A percentile compares a stretch with the other conserved stretches of the same genome.
Evolutionary conservation across 1,140 invertebrate genomes (phyloP).

Genomic region (Drosophila sucinea): DNA sequence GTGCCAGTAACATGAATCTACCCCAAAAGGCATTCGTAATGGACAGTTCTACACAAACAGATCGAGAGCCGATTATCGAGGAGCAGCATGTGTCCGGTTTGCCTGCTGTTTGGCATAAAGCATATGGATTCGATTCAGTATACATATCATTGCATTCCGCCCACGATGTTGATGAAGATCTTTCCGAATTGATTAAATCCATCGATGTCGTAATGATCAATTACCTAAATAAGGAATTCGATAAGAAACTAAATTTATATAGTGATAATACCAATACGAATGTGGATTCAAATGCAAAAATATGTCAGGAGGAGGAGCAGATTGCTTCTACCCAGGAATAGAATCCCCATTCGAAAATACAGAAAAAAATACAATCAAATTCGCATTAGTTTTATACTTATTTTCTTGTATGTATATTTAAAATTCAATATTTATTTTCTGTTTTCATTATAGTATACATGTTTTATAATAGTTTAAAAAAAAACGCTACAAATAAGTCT

Average conservation of each 20-base stretch:
- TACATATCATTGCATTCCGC: not conserved
- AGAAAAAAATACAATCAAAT: not conserved
- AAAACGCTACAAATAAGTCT: constrained; percentile 34
- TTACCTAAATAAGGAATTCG: not conserved
- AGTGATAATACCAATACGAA: no score
- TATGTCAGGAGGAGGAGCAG: no score
- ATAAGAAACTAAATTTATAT: no score
- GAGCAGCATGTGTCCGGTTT: not conserved
- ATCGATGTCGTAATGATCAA: not conserved
- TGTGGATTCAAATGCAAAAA: no score
- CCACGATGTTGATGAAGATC: not conserved
- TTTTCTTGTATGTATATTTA: constrained; percentile 74
- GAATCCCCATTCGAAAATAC: not conserved
- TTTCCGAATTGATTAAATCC: not conserved
- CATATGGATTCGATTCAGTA: not conserved
- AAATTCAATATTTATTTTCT: constrained; percentile 66
- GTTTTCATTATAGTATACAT: constrained; percentile 67
- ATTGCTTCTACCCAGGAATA: no score
- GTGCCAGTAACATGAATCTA: no score
- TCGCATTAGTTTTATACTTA: not conserved
- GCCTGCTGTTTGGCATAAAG: not conserved
- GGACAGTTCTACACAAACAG: not conserved
- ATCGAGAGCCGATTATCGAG: not conserved
- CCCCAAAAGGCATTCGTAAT: not conserved
- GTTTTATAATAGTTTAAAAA: constrained; percentile 65